Evolutionary conservation across 2,888 invertebrate genomes (phyloP).

Genomic region (Carpatolechia fugitivella): DNA sequence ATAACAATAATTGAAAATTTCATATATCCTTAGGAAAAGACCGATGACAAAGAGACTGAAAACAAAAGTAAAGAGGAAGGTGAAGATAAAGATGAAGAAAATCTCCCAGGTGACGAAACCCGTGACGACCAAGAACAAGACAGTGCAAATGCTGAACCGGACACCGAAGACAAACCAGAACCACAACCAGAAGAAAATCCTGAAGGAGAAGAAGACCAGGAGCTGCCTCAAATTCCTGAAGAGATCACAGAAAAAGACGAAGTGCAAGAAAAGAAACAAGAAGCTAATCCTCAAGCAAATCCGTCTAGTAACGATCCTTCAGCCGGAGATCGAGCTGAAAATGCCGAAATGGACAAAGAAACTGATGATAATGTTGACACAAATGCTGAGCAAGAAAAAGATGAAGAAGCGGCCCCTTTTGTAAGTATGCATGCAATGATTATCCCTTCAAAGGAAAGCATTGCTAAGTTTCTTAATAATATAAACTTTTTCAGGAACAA

Average conservation of each 20-base stretch:
- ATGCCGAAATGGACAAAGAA: slow-evolving; percentile 67
- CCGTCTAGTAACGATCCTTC: slow-evolving; percentile 70
- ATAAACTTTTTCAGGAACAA: slow-evolving; percentile 64
- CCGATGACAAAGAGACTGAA: slow-evolving; percentile 34
- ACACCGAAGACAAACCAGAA: slow-evolving; percentile 27
- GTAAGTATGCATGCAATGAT: slow-evolving; percentile 47
- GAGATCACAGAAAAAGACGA: slow-evolving; percentile 64
- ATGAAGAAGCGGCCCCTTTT: slow-evolving; percentile 60
- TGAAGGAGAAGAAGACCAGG: slow-evolving; percentile 46
- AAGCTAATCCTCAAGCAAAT: slow-evolving; percentile 74
- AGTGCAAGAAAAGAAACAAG: slow-evolving; percentile 62
- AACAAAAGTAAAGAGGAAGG: slow-evolving; percentile 32
- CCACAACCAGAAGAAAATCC: slow-evolving; percentile 42
- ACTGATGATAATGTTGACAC: slow-evolving; percentile 73
- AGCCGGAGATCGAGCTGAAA: slow-evolving; percentile 70
- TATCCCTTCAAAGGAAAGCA: background rate
- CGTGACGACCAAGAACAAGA: slow-evolving; percentile 24
- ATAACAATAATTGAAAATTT: no score
- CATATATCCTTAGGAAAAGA: slow-evolving; percentile 34
- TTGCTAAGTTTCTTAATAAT: background rate
- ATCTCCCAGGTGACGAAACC: slow-evolving; percentile 10
- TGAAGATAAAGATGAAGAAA: slow-evolving; percentile 22
- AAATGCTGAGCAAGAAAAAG: slow-evolving; percentile 67
- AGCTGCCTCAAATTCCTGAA: slow-evolving; percentile 63
- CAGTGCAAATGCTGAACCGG: slow-evolving; percentile 77